These are phyloP conservation scores for Aythya fuligula DNA, from an alignment of 2,797 vertebrate species.

Conservation along the genomic window DNA sequence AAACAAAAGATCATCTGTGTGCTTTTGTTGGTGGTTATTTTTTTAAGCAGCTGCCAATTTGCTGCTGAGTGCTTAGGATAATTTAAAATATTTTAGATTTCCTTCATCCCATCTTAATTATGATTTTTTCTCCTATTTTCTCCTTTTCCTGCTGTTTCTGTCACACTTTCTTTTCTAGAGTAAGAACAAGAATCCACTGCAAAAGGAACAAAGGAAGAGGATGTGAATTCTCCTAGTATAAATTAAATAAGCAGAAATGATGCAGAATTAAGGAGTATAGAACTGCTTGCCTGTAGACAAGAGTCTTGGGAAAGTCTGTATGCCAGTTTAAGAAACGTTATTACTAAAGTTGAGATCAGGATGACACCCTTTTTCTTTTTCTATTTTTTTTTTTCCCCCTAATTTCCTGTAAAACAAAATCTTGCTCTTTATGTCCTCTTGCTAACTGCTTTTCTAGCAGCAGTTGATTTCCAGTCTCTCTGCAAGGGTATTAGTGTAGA, in stretches of 20 bases:
- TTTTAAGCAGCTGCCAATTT: neutral
- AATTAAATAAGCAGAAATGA: neutral
- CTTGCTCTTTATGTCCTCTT: neutral
- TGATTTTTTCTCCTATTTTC: neutral
- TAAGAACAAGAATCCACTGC: neutral
- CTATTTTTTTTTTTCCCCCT: neutral
- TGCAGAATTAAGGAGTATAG: neutral
- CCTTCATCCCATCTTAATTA: neutral
- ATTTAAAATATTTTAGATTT: neutral
- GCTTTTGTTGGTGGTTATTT: neutral
- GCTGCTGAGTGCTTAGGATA: neutral
- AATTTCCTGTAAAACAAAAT: neutral
- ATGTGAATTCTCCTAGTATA: neutral
- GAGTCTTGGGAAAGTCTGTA: neutral
- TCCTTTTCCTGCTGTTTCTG: neutral
- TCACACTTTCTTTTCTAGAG: neutral
- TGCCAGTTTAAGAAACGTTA: neutral
- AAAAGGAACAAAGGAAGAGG: neutral
- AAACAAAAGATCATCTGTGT: neutral
- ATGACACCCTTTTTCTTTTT: neutral
- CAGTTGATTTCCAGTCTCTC: neutral
- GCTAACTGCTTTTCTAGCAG: slow-evolving; percentile 5
- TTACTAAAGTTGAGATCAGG: neutral
- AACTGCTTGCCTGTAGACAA: neutral
- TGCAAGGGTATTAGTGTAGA: neutral